Evolutionary conservation across 2,888 invertebrate species (phyloP).

Genomic region (Cosmorhoe ocellata): DNA sequence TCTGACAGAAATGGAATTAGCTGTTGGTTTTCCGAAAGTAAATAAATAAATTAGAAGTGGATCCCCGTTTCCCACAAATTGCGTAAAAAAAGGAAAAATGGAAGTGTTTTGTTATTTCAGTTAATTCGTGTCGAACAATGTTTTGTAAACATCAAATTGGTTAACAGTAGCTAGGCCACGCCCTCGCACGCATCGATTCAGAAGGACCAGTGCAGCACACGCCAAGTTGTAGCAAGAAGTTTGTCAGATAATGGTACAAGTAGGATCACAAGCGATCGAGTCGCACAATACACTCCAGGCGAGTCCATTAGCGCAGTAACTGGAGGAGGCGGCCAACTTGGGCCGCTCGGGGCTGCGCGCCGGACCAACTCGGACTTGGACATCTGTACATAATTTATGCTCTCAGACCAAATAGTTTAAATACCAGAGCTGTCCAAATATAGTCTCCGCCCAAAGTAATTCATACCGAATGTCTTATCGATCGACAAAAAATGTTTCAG

Average conservation of each 20-base stretch:
- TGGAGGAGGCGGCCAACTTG: constrained; percentile 39
- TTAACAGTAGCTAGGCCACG: too few relatives aligned
- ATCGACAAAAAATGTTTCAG: too few relatives aligned
- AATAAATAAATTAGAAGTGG: too few relatives aligned
- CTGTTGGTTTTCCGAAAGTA: too few relatives aligned
- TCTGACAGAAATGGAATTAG: too few relatives aligned
- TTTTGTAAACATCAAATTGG: too few relatives aligned
- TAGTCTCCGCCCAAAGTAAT: too few relatives aligned
- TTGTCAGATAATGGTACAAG: constrained; percentile 14
- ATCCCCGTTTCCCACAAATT: too few relatives aligned
- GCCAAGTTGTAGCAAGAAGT: neutral
- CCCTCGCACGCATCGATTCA: neutral
- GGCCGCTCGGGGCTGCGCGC: constrained; percentile 1
- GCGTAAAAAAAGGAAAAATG: too few relatives aligned
- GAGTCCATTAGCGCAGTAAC: constrained; percentile 66
- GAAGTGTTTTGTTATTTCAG: too few relatives aligned
- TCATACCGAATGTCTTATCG: too few relatives aligned
- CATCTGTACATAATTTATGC: constrained; percentile 23
- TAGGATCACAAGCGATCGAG: constrained; percentile 24
- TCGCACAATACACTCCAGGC: constrained; percentile 42
- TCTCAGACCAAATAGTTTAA: constrained; percentile 18
- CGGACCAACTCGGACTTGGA: constrained; percentile 9
- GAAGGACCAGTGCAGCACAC: neutral
- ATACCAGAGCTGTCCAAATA: neutral
- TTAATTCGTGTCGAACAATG: too few relatives aligned